Evolutionary conservation across 2,888 invertebrate species (phyloP), one percentile per base, ranked within the genome.

Genomic region (Patella pellucida): DNA sequence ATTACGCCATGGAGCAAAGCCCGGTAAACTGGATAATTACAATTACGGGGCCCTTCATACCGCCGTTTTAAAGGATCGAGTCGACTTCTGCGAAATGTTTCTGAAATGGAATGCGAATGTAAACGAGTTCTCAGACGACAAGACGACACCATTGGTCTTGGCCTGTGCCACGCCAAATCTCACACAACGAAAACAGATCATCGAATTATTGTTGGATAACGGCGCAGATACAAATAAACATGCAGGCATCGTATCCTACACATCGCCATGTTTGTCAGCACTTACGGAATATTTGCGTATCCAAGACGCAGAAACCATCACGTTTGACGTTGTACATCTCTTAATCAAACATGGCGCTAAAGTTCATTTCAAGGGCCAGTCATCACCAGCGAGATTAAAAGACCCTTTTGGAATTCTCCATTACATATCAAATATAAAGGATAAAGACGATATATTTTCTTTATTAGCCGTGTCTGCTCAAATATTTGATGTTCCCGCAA

Each of bases 381-480:
- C 79, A 83, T 82, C 12, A 89, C 92, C 80, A 81, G 76, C 79
- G 19, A 74, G 85, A 9, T 68, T 82, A 7, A 81, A 78, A 72
- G 95, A 96, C 87, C 95, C 96, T 0, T 95, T 95, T 87, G 96
- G 96, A 54, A 94, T 96, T 75, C 92, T 96, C 7, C 96, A 95
- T 89, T 95, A 94, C 51, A 93, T 96, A 15, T 94, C 95, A 83
- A 94, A 95, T 89, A 90, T 93, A n/a, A 90, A 92, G 3, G 88
- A 91, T 27, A 91, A 92, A 75, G 92, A 91, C 1, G 89, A 91
- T 27, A 95, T 95, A 88, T 93, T 94, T 81, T 78, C 84, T 93
- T 92, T 94, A 56, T 92, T 96, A 75, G 90, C 95, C 72, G 94
- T 95, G 84, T 94, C 95, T 0, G 94, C 95, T 0, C 95, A 95